Percentiles rank a stretch among this genome's conserved stretches.
These are phyloP conservation scores for Pelecanoides urinatrix DNA, from an alignment of 2,113 vertebrate genomes.

Conservation along the genomic window DNA sequence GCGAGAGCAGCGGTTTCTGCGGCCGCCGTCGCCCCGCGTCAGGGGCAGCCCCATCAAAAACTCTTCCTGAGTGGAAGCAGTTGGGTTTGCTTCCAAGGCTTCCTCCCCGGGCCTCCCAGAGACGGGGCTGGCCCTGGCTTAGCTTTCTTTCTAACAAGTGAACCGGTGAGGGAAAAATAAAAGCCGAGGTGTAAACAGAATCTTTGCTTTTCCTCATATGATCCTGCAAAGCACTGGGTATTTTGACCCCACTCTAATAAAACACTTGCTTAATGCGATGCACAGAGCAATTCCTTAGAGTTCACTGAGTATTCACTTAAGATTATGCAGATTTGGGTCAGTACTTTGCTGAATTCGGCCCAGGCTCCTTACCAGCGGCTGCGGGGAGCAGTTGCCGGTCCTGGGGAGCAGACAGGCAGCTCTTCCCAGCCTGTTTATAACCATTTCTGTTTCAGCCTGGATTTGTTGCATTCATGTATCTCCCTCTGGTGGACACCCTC, in stretches of 20 bases:
- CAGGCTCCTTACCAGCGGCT: neutral
- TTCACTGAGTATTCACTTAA: slow-evolving; percentile 34
- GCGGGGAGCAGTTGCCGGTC: neutral
- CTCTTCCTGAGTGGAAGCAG: slow-evolving; percentile 1
- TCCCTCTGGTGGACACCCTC: slow-evolving; percentile 59
- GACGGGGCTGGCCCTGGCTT: neutral
- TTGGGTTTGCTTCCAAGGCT: slow-evolving; percentile 6
- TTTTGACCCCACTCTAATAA: slow-evolving; percentile 15
- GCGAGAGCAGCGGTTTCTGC: neutral
- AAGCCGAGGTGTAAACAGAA: slow-evolving; percentile 42
- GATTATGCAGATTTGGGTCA: slow-evolving; percentile 41
- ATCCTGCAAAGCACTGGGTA: neutral
- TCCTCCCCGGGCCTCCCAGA: slow-evolving; percentile 6
- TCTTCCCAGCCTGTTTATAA: neutral
- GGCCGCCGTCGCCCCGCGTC: neutral
- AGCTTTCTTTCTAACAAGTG: slow-evolving; percentile 3
- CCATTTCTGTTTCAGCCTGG: neutral
- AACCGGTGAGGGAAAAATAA: slow-evolving; percentile 33
- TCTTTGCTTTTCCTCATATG: slow-evolving; percentile 27
- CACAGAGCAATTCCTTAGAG: neutral
- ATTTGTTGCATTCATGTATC: neutral
- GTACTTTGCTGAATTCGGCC: neutral
- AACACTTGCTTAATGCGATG: neutral
- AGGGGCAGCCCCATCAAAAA: neutral
- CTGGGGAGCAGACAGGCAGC: neutral